Base-by-base conservation (phyloP, 2,797 vertebrate species). In the Paguma larvata region DNA sequence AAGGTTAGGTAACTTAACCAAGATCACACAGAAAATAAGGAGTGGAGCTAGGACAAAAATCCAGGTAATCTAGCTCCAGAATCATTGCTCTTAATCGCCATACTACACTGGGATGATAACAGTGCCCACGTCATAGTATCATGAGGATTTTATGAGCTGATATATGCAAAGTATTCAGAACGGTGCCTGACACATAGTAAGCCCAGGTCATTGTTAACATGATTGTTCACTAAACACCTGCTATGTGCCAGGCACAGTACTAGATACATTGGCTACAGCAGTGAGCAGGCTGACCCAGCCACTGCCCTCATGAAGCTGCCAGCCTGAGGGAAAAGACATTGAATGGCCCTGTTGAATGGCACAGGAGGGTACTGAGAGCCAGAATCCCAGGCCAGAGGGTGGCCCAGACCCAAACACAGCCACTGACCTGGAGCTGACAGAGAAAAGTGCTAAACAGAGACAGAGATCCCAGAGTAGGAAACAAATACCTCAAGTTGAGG, bases 1-100 rank as follows among this genome's bases (percentile, higher is more conserved):
- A 89, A 85, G 73, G 46, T 56, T 85, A 84, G 88, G 21, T 79
- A 62, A 56, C n/a, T 87, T 89, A 68, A 68, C 19, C 53, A 78
- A 79, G 34, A 32, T 94, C 91, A 95, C 75, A 94, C 27, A 83
- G 53, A 70, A 95, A 85, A 32, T 78, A 91, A 48, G 10, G 30
- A 27, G 41, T 63, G 23, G 51, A 56, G 46, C n/a, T 51, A 82
- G 21, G 46, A 79, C 62, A 18, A 62, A 78, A 90, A 72, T 48
- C 79, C 38, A 53, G 21, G 56, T 62, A 41, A 65, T 79, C 92
- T 83, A 56, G 23, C 12, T 77, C 27, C 34, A 89, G 73, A 27
- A 67, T 89, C n/a, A 5, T 23, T 70, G 65, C 56, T 87, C 25
- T 62, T 32, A 83, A 86, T 53, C 32, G 4, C 53, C 75, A 32